These are phyloP conservation scores for Harpagus bidentatus DNA, from an alignment of 2,113 vertebrate species.

Conservation along the genomic window DNA sequence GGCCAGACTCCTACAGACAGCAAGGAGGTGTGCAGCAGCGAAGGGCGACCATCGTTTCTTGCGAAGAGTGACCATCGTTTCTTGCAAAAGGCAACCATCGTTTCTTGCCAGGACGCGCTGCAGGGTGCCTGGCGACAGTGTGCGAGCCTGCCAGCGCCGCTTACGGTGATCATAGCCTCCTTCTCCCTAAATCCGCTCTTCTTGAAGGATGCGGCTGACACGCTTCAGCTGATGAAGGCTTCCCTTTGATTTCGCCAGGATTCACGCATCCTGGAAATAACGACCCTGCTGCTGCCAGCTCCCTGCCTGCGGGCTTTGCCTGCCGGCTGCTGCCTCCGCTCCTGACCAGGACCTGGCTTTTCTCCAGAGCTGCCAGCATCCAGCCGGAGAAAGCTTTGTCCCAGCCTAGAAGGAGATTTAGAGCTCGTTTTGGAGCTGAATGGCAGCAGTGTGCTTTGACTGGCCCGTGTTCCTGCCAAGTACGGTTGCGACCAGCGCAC, in stretches of 20 bases:
- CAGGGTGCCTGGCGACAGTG: rapidly evolving
- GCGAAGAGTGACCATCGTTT: no score
- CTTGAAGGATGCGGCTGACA: neutral
- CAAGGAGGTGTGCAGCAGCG: rapidly evolving
- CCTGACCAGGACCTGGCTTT: neutral
- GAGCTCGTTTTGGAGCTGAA: constrained; percentile 60
- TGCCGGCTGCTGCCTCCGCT: neutral
- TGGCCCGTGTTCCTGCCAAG: neutral
- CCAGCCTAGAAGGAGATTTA: constrained; percentile 31
- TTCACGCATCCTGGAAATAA: neutral
- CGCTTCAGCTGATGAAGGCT: neutral
- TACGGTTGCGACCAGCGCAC: neutral
- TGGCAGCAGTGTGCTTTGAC: constrained; percentile 29
- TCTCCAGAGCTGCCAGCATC: neutral
- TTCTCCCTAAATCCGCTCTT: neutral
- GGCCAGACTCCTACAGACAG: neutral
- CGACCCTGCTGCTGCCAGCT: neutral
- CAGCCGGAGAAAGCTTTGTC: constrained; percentile 51
- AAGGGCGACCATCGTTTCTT: neutral
- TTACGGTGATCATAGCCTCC: neutral
- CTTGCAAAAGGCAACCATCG: rapidly evolving
- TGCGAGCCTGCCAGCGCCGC: rapidly evolving
- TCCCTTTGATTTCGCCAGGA: neutral
- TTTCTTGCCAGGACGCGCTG: neutral
- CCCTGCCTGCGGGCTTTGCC: neutral